These are phyloP conservation scores for Tautogolabrus adspersus DNA, from an alignment of 2,113 vertebrate genomes.

Conservation along the genomic window DNA sequence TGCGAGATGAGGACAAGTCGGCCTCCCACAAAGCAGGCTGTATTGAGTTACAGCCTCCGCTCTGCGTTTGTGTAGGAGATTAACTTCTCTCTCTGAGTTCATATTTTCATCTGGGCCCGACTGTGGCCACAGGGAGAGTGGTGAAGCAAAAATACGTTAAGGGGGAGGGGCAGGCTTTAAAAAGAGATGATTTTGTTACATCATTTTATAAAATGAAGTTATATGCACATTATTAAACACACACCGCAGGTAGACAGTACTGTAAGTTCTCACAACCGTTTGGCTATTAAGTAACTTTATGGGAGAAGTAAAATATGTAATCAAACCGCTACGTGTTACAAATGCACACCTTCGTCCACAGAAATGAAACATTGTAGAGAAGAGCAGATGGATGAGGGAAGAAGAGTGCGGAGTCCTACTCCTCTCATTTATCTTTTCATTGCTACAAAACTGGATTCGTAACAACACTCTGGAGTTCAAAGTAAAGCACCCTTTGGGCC, in stretches of 20 bases:
- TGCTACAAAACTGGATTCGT: constrained; percentile 13
- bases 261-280: constrained; percentile 4
- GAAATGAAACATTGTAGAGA: constrained; percentile 19
- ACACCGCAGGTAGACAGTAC: not conserved
- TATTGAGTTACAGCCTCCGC: constrained; percentile 72
- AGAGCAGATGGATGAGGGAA: constrained; percentile 53
- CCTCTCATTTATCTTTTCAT: constrained; percentile 29
- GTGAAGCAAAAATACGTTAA: constrained; percentile 19
- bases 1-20: constrained; percentile 64
- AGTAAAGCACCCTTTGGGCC: constrained; percentile 1
- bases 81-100: constrained; percentile 71
- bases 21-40: constrained; percentile 74
- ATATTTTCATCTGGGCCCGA: constrained; percentile 70
- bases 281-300: constrained; percentile 8
- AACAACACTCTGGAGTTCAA: constrained; percentile 17
- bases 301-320: not conserved
- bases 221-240: constrained; percentile 6
- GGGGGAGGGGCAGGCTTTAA: constrained; percentile 16
- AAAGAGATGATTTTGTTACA: constrained; percentile 49
- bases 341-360: constrained; percentile 27
- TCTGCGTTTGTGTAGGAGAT: constrained; percentile 72
- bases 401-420: constrained; percentile 13
- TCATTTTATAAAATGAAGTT: constrained; percentile 46
- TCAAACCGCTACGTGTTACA: constrained; percentile 17
- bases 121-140: constrained; percentile 43